phyloP scores from a whole-genome alignment of 2,113 vertebrate genomes.

The Machaerirhynchus nigripectus region DNA sequence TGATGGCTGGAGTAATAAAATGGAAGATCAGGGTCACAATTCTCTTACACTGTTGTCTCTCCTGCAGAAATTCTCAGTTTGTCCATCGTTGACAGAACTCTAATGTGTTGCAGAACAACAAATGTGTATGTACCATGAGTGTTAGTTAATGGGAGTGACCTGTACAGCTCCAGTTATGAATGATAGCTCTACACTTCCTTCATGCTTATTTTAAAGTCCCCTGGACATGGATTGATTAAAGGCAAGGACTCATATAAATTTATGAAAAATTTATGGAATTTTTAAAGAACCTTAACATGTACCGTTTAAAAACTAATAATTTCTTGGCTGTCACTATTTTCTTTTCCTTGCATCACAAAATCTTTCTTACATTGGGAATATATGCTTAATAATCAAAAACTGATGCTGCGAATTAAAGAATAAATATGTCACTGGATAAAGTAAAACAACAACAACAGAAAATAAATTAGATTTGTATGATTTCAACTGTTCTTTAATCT shows the following conservation, averaged over 20 bases:
- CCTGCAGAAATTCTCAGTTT: not conserved
- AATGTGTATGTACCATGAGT: not conserved
- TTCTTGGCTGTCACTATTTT: conserved; percentile 51
- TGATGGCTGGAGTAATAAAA: not conserved
- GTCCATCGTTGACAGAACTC: not conserved
- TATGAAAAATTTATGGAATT: conserved; percentile 70
- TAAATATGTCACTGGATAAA: conserved; percentile 70
- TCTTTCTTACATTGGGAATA: conserved; percentile 49
- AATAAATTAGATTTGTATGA: conserved; percentile 78
- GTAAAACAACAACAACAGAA: conserved; percentile 61
- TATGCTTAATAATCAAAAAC: conserved; percentile 73
- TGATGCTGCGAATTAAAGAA: conserved; percentile 72
- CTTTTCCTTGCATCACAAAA: not conserved
- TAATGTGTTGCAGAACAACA: not conserved
- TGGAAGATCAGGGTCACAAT: not conserved
- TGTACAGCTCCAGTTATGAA: conserved; percentile 38
- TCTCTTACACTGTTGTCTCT: not conserved
- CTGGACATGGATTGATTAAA: conserved; percentile 71
- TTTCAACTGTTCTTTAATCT: conserved; percentile 84
- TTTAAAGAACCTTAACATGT: conserved; percentile 59
- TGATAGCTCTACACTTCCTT: conserved; percentile 56
- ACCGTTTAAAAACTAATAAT: conserved; percentile 64
- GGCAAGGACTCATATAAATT: conserved; percentile 33
- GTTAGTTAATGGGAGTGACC: not conserved
- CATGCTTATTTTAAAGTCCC: conserved; percentile 66